Conservation (phyloP, 2,888 invertebrate genomes). For the Brachypalpus laphriformis region DNA sequence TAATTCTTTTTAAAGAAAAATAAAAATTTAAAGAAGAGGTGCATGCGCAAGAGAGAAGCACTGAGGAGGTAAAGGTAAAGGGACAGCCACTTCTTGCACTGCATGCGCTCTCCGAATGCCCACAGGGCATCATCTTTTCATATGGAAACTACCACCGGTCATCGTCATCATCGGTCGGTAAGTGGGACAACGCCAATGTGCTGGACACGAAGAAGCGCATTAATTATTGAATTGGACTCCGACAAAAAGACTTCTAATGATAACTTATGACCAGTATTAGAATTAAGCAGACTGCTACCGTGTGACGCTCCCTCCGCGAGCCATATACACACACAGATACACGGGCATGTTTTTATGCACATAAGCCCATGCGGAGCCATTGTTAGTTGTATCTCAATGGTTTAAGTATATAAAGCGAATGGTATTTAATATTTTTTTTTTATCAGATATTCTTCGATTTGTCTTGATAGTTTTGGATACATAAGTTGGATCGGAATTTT, state of each 20-base stretch:
- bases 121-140: constrained; percentile 56
- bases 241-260: constrained; percentile 75
- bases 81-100: constrained; percentile 44
- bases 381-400: constrained; percentile 64
- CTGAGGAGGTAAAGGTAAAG: constrained; percentile 1
- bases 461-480: constrained; percentile 48
- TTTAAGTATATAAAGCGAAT: constrained; percentile 67
- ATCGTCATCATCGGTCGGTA: constrained; percentile 33
- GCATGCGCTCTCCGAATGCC: constrained; percentile 42
- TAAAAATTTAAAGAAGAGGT: constrained; percentile 14
- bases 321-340: constrained; percentile 16
- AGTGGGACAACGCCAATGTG: constrained; percentile 68
- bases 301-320: constrained; percentile 73
- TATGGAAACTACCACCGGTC: constrained; percentile 54
- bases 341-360: constrained; percentile 57
- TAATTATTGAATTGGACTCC: constrained; percentile 74
- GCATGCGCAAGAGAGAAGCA: constrained; percentile 17
- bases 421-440: constrained; percentile 53
- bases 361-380: constrained; percentile 66
- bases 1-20: background rate
- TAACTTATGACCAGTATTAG: constrained; percentile 76
- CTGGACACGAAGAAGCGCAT: constrained; percentile 71
- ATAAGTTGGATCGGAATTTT: constrained; percentile 65
- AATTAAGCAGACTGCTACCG: constrained; percentile 75
- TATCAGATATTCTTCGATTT: constrained; percentile 67